phyloP scores from a whole-genome alignment of 2,888 invertebrate genomes.

The Tipula vernalis region DNA sequence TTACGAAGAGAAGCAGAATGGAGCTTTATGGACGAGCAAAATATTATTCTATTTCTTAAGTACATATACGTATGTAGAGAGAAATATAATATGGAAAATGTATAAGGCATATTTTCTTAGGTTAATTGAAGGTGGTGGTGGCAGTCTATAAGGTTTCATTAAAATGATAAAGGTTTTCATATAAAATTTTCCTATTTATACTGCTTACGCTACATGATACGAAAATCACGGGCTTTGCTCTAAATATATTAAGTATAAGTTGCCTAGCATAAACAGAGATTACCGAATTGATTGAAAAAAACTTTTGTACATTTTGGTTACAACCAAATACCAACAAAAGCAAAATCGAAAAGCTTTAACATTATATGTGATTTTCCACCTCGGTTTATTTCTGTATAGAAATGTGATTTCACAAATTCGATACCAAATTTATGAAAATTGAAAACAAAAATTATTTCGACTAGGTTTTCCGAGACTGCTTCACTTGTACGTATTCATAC shows the following conservation, averaged over 20 bases:
- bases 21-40: not conserved
- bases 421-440: not conserved
- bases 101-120: not conserved
- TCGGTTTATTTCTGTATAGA: not conserved
- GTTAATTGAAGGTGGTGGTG: not conserved
- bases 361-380: not conserved
- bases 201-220: not conserved
- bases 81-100: not conserved
- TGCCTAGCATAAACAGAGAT: not conserved
- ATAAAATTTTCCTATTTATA: not conserved
- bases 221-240: not conserved
- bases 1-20: not conserved
- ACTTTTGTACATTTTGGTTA: not conserved
- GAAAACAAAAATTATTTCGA: not conserved
- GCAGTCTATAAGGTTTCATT: not conserved
- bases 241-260: not conserved
- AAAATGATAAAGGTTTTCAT: not conserved
- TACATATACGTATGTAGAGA: not conserved
- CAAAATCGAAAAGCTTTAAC: not conserved
- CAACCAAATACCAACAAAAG: not conserved
- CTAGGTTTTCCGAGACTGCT: not conserved
- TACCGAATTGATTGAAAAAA: not conserved
- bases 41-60: not conserved
- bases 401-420: not conserved
- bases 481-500: not conserved